Conservation (phyloP, 2,797 vertebrate genomes). For the Tinamus major region DNA sequence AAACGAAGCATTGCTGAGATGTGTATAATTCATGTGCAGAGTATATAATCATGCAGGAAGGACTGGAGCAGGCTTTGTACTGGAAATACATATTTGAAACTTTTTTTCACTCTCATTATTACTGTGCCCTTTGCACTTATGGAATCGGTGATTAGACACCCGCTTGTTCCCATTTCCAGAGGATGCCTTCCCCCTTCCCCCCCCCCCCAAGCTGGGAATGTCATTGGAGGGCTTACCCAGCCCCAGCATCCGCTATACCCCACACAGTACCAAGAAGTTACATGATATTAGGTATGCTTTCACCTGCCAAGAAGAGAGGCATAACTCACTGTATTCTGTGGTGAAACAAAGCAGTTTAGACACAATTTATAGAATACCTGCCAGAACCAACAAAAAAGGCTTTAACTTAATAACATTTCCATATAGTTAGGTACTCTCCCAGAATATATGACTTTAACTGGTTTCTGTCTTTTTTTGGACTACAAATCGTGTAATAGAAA, state of each 20-base stretch:
- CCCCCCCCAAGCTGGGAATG: neutral
- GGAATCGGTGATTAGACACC: neutral
- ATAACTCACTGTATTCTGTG: conserved; percentile 52
- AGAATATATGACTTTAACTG: conserved; percentile 63
- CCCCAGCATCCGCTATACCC: neutral
- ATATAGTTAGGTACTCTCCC: conserved; percentile 58
- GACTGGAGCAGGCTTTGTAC: neutral
- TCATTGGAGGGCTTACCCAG: neutral
- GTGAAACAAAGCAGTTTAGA: conserved; percentile 65
- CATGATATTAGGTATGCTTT: conserved; percentile 47
- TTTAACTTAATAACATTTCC: conserved; percentile 61
- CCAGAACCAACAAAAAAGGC: conserved; percentile 61
- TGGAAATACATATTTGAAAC: neutral
- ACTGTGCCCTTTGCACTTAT: neutral
- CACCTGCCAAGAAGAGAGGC: conserved; percentile 55
- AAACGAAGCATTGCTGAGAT: conserved; percentile 20
- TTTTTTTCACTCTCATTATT: neutral
- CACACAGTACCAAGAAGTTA: conserved; percentile 9
- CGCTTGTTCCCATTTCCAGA: conserved; percentile 33
- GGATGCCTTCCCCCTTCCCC: too few species aligned
- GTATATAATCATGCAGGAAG: neutral
- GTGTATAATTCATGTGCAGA: neutral
- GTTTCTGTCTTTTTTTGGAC: conserved; percentile 41
- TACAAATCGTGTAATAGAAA: conserved; percentile 14
- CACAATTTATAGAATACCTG: conserved; percentile 29